Base-by-base conservation (phyloP, 2,113 vertebrate species). In the Patagioenas fasciata region DNA sequence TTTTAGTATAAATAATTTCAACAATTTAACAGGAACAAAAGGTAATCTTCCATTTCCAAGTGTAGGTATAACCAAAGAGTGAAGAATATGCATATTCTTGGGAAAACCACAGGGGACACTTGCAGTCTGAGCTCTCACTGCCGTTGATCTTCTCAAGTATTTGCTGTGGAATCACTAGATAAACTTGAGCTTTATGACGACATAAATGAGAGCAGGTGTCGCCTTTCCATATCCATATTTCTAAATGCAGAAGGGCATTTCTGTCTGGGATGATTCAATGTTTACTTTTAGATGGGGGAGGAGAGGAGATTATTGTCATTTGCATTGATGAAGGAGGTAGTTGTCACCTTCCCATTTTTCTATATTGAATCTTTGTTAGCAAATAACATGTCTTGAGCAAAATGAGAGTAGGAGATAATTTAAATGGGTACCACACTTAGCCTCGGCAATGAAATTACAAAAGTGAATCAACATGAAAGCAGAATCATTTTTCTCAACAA, bases 401-500 rank as follows among this genome's bases (percentile, higher is more conserved):
- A 93, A 95, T 50, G 80, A 95, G 91, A 70, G 88, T 44, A 83
- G 75, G 77, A 79, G 95, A 96, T 93, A 92, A 96, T 96, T 94
- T 88, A 88, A 90, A 90, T 36, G 85, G 80, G 90, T 1, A 10
- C 82, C 91, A 91, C 85, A 80, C 89, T 96, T 83, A 93, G 79
- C 92, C 88, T 83, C 13, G 0, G 93, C 80, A 88, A 83, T n/a
- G 80, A 95, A 88, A 93, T 94, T 90, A 94, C 90, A 93, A 84
- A 97, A 91, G 92, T 85, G 88, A 96, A 97, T 96, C 92, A 88
- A 96, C 93, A 84, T 74, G 88, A 96, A 96, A 91, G 92, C 92
- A 81, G 72, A 92, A 95, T 19, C 1, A 13, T 86, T 90, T 95
- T 91, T 17, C 90, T 86, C 85, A 28, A 95, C 80, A 94, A 86